Percentiles rank a stretch among this genome's conserved stretches.
These are phyloP conservation scores for Sabatieria punctata DNA, from an alignment of 2,888 invertebrate species.

Conservation along the genomic window DNA sequence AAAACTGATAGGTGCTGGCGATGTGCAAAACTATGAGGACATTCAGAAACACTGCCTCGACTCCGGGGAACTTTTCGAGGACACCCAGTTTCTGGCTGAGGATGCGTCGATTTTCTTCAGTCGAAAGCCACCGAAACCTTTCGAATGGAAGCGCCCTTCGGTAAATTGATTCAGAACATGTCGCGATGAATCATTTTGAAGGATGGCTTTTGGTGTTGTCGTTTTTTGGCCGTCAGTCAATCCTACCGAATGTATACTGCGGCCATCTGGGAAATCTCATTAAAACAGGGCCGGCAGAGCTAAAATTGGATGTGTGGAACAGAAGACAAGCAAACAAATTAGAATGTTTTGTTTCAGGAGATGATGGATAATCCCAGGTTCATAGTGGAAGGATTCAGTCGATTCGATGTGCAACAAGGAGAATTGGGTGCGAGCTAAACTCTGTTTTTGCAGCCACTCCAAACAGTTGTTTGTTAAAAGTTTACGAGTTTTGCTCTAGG, in stretches of 20 bases:
- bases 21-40: background rate
- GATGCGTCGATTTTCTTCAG: slow-evolving; percentile 1
- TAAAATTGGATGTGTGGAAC: no score
- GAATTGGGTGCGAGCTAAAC: slow-evolving; percentile 48
- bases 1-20: background rate
- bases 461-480: no score
- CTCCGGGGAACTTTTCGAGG: background rate
- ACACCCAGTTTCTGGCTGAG: background rate
- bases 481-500: no score
- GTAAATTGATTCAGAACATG: no score
- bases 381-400: slow-evolving; percentile 76
- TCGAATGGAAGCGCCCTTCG: slow-evolving; percentile 1
- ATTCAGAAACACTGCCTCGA: background rate
- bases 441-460: no score
- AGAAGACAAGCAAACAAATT: background rate
- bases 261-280: no score
- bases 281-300: no score
- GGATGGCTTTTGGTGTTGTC: no score
- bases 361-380: slow-evolving; percentile 63
- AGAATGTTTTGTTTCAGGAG: slow-evolving; percentile 42
- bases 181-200: no score
- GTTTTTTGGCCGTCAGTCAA: no score
- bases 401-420: slow-evolving; percentile 92
- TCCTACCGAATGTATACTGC: no score
- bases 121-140: background rate